Evolutionary conservation across 2,113 vertebrate species (phyloP), one percentile per base, ranked within the genome.

Genomic region (Chaetura pelagica): DNA sequence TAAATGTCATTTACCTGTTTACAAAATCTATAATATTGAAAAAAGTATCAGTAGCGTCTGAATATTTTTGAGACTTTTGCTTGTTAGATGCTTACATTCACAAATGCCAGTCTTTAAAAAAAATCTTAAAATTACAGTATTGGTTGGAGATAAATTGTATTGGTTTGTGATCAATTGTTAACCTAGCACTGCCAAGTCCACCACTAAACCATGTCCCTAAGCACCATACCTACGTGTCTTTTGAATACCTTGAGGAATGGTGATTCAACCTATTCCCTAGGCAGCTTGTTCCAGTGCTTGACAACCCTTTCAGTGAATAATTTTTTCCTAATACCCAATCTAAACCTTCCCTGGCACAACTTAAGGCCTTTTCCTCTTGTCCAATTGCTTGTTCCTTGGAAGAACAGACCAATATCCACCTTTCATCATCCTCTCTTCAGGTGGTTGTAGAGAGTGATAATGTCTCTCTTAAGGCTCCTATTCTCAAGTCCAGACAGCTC

Each of bases 31-130:
- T 67, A 22, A 46, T 74, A 9, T 57, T 84, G 55, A 51, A 68
- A 62, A 22, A 20, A 15, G 4, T 42, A 12, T 74, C 10, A 22
- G 38, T 49, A 64, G 9, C 35, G 16, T 84, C 49, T 61, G 49
- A 62, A 26, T 58, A 38, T 62, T 51, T 84, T 81, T 38, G 20
- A 35, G 27, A 27, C 34, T 44, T 89, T 2, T 4, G 32, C 35
- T 67, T 1, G 0, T 80, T 35, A 32, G 71, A 14, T 6, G 24
- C 32, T 49, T 51, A 4, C 0, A 2, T 26, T 62, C 23, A 58
- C 1, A 1, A 26, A 63, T 46, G 11, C 40, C 26, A n/a, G 32
- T 58, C 46, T 66, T 54, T 7, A 14, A 42, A 66, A 42, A 66
- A 78, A 77, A 64, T 34, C 9, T 38, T 38, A 38, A 38, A 38